phyloP scores from a whole-genome alignment of 2,797 vertebrate genomes.

The Liparis tanakae region DNA sequence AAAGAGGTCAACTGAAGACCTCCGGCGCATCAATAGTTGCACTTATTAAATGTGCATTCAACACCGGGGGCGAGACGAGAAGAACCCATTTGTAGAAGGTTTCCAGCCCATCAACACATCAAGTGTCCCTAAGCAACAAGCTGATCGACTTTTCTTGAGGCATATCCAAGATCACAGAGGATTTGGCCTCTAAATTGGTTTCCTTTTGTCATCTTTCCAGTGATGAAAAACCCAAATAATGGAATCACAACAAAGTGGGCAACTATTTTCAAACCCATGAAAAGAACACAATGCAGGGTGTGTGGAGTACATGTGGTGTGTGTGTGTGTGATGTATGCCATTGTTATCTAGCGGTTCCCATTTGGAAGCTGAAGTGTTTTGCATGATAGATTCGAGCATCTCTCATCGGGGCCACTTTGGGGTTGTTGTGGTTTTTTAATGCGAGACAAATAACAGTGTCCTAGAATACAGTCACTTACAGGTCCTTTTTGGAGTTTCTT shows the following conservation, averaged over 20 bases:
- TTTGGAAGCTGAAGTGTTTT: conserved; percentile 21
- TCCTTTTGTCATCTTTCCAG: conserved; percentile 15
- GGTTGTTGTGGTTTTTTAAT: neutral
- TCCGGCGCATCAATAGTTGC: neutral
- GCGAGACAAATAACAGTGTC: neutral
- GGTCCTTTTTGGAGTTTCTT: neutral
- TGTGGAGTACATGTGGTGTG: neutral
- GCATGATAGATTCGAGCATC: conserved; percentile 5
- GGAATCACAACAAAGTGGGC: conserved; percentile 15
- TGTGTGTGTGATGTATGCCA: conserved; percentile 10
- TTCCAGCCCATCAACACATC: conserved; percentile 17
- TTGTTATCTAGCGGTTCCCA: neutral
- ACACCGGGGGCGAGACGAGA: neutral
- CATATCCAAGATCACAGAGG: neutral
- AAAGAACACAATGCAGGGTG: neutral
- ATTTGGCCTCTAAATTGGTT: conserved; percentile 8
- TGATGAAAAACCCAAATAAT: conserved; percentile 26
- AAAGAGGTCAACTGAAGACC: neutral
- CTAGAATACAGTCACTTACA: neutral
- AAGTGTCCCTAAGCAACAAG: conserved; percentile 58
- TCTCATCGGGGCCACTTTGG: conserved; percentile 5
- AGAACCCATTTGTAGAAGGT: neutral
- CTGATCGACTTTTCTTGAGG: conserved; percentile 6
- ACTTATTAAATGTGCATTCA: neutral
- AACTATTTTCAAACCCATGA: conserved; percentile 4